Base-by-base conservation (phyloP, 1,140 invertebrate species). In the Drosophila navojoa region DNA sequence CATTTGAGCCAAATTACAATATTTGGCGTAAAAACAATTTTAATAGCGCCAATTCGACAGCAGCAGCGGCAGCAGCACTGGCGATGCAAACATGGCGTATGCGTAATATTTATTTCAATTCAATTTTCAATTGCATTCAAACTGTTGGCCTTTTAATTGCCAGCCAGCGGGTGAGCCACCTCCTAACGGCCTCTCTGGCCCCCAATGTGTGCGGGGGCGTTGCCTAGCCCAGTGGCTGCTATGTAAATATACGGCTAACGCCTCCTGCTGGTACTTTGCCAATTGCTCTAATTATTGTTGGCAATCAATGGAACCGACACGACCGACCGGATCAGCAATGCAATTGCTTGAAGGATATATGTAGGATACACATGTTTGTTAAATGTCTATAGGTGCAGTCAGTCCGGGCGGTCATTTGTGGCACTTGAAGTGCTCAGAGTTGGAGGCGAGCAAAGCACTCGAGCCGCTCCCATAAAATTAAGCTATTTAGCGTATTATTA, bases 1-100 rank as follows among this genome's bases (percentile, higher is more conserved):
- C 70, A 78, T 78, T 82, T 82, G 11, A 27, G 61, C 62, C 69
- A 71, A 71, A 71, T 71, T 71, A 67, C 62, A 71, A 35, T 62
- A 25, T 32, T 62, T 52, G 47, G 47, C 29, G 52, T 42, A 62
- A 70, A 70, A 63, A 63, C 59, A 54, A 54, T 69, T 71, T 71
- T 71, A 71, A 63, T 63, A 63, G 60, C 60, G 60, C 35, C 44
- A 15, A 15, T 27, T 32, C 6, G 5, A 52, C 38, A 38, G 29
- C 32, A 35, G 15, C 53, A 59, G 15, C 38, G 9, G n/a, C 16
- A 44, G n/a, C n/a, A 5, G 15, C 38, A n/a, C 6, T 11, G 15
- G n/a, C n/a, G 1, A 44, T 38, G 42, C 25, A 47, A 27, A 64
- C 32, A 57, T 25, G 66, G 66, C 71, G 71, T 73, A 69, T 73